Percentiles rank a stretch among this genome's conserved stretches.
These are phyloP conservation scores for Bradysia coprophila DNA, from an alignment of 1,140 invertebrate species.

Conservation along the genomic window DNA sequence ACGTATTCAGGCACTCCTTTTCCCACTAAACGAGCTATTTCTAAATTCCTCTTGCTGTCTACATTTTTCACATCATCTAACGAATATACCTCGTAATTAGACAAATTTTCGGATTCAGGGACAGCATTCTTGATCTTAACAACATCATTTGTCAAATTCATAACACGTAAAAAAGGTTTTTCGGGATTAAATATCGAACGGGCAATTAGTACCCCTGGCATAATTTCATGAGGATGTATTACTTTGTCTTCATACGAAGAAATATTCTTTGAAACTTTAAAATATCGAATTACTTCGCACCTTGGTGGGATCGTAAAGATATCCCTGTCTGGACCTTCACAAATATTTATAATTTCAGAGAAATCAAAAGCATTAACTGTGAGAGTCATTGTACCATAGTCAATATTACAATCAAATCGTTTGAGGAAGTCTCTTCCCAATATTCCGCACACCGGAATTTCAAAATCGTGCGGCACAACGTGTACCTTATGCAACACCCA, in stretches of 20 bases:
- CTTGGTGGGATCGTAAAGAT: background rate
- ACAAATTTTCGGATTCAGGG: background rate
- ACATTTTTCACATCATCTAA: background rate
- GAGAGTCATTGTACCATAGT: background rate
- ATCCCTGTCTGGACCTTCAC: background rate
- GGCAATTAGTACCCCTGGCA: background rate
- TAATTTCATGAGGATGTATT: constrained; percentile 1
- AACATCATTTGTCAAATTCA: background rate
- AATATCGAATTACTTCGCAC: background rate
- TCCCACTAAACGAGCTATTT: no score
- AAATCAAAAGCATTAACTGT: background rate
- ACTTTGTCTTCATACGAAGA: background rate
- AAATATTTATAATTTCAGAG: background rate
- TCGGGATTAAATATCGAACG: background rate
- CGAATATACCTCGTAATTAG: background rate
- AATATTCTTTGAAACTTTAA: background rate
- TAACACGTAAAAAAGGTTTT: background rate
- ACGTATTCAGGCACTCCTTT: no score
- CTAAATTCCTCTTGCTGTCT: no score
- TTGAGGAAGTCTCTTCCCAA: constrained; percentile 1
- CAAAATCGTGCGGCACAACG: background rate
- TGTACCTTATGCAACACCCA: background rate
- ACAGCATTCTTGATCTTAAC: background rate
- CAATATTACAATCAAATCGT: background rate
- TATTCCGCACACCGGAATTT: background rate